Evolutionary conservation across 2,113 vertebrate genomes (phyloP), one percentile per base, ranked within the genome.

Genomic region (Gambusia affinis): DNA sequence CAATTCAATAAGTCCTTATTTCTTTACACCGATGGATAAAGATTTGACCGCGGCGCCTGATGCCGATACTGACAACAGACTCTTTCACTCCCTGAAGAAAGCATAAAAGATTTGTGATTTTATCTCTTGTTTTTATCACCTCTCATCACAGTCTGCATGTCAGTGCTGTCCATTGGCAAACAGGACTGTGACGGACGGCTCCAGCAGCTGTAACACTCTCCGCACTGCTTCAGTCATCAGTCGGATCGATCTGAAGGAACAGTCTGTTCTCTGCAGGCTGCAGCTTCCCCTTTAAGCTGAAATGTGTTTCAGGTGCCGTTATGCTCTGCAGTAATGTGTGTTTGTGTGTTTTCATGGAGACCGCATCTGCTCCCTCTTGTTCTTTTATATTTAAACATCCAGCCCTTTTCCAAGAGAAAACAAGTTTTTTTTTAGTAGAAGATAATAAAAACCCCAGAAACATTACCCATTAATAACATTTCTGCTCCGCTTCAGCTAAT

Each of bases 211-310:
- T 27, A 35, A 60, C 22, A 5, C 69, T 57, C 62, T 66, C 31
- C 12, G 31, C 75, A 11, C 2, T 22, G 60, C 64, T 28, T 68
- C 62, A 67, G 27, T 6, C 0, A 0, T 37, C 33, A 65, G 14
- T 15, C 77, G 19, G n/a, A 30, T 79, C 47, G 27, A n/a, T 1
- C 72, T 75, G 54, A 12, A 57, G 62, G 75, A 72, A 70, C 75
- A 70, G 0, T 37, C 63, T 57, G 70, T 73, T 15, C 60, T 24
- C 64, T 39, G 19, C 33, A 33, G 65, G 60, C 51, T n/a, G 51
- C 51, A 57, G 51, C 51, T 57, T 54, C n/a, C 24, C 51, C 22
- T 24, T 57, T n/a, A 57, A 57, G 11, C 51, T n/a, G 51, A n/a
- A 57, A 63, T 11, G 51, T 12, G 17, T 8, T 66, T 30, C 14